Percentiles rank a stretch among this genome's conserved stretches.
phyloP scores from a whole-genome alignment of 2,113 vertebrate species.

The Chaetodon auriga region DNA sequence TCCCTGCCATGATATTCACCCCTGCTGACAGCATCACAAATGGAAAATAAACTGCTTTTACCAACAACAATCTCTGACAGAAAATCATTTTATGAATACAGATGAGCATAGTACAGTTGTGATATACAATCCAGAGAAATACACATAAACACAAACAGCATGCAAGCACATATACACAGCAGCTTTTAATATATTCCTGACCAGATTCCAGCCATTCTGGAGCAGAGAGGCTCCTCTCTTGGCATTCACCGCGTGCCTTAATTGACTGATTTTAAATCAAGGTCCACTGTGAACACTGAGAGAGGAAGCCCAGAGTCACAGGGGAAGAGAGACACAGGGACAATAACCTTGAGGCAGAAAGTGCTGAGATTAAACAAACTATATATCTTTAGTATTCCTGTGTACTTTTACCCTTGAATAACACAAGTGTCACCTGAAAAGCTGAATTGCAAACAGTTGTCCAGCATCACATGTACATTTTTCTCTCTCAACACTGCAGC shows the following conservation, averaged over 20 bases:
- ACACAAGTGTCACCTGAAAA: neutral
- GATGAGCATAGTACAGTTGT: neutral
- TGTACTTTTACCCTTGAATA: neutral
- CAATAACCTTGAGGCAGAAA: slow-evolving; percentile 18
- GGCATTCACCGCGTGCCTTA: slow-evolving; percentile 99
- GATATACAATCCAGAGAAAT: neutral
- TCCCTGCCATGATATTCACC: neutral
- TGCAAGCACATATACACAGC: too few relatives aligned
- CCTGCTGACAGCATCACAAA: neutral
- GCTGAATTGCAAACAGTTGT: neutral
- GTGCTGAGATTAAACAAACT: neutral
- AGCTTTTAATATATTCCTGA: neutral
- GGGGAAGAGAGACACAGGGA: neutral
- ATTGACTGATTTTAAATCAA: slow-evolving; percentile 88
- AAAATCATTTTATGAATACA: neutral
- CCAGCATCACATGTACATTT: neutral
- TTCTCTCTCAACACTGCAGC: neutral
- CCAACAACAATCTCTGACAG: neutral
- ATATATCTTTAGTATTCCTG: neutral
- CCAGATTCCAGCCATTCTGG: neutral
- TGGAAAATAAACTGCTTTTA: neutral
- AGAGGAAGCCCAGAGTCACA: slow-evolving; percentile 51
- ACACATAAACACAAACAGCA: neutral
- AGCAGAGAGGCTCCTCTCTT: slow-evolving; percentile 87
- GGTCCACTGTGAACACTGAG: slow-evolving; percentile 81